A percentile compares a stretch with the other conserved stretches of the same genome.
These are phyloP conservation scores for Crotalus viridis DNA, from an alignment of 2,113 vertebrate species.

Conservation along the genomic window DNA sequence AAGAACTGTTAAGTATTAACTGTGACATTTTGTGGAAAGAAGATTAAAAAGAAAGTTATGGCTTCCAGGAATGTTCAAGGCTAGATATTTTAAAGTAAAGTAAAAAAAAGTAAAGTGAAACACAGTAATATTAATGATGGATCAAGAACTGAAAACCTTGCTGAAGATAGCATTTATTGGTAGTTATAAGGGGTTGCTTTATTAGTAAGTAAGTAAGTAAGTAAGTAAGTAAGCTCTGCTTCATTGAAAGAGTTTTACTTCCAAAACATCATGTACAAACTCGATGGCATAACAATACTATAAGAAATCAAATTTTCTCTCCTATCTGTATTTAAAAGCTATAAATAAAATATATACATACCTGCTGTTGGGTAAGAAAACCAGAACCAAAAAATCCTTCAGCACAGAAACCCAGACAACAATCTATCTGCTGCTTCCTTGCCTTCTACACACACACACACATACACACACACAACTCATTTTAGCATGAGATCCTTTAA, in stretches of 20 bases:
- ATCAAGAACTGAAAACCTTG: neutral
- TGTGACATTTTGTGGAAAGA: neutral
- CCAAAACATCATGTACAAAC: neutral
- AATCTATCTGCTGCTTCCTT: neutral
- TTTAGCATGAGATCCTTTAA: neutral
- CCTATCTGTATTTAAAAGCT: neutral
- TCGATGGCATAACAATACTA: neutral
- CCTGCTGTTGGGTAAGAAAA: neutral
- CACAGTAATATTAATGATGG: neutral
- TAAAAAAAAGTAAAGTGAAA: neutral
- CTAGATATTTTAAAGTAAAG: neutral
- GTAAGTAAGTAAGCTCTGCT: neutral
- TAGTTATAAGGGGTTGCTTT: neutral
- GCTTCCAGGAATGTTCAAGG: neutral
- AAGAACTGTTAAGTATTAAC: neutral
- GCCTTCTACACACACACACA: too few species aligned
- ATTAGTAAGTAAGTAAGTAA: neutral
- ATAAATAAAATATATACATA: neutral
- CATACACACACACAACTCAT: too few species aligned
- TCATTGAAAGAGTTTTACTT: neutral
- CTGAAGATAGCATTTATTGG: neutral
- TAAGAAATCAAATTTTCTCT: neutral
- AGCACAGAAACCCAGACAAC: neutral
- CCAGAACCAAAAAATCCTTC: neutral
- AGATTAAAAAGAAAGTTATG: neutral